Conservation (phyloP, 2,797 vertebrate genomes). For the Argentina silus region DNA sequence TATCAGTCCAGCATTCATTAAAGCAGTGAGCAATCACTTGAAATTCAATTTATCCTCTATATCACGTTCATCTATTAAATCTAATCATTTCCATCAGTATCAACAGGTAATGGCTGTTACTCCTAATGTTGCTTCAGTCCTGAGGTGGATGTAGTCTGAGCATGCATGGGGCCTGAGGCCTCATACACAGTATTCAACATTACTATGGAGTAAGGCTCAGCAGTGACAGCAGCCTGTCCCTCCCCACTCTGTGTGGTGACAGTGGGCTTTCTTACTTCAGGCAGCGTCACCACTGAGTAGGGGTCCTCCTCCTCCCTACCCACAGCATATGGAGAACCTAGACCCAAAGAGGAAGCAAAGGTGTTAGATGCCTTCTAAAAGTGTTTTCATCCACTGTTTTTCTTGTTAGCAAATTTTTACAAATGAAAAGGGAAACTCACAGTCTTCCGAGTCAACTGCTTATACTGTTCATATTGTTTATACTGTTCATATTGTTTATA, state of each 20-base stretch:
- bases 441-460: slow-evolving; percentile 6
- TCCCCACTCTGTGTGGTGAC: not conserved
- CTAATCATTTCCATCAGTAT: no score
- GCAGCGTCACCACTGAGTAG: slow-evolving; percentile 10
- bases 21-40: no score
- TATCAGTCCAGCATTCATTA: no score
- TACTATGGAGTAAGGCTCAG: slow-evolving; percentile 11
- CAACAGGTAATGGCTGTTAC: not conserved
- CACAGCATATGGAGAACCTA: slow-evolving; percentile 19
- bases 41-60: no score
- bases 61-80: not conserved
- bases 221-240: not conserved
- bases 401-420: not conserved
- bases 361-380: not conserved
- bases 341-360: not conserved
- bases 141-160: not conserved
- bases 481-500: no score
- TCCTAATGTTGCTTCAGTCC: not conserved
- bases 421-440: slow-evolving; percentile 14
- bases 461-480: no score
- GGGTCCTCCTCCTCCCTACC: not conserved
- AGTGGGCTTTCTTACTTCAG: not conserved
- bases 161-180: not conserved
- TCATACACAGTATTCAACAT: slow-evolving; percentile 7
- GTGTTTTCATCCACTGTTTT: not conserved